Base-by-base conservation (phyloP, 2,797 vertebrate genomes). In the Tokudaia tokunoshimensis region DNA sequence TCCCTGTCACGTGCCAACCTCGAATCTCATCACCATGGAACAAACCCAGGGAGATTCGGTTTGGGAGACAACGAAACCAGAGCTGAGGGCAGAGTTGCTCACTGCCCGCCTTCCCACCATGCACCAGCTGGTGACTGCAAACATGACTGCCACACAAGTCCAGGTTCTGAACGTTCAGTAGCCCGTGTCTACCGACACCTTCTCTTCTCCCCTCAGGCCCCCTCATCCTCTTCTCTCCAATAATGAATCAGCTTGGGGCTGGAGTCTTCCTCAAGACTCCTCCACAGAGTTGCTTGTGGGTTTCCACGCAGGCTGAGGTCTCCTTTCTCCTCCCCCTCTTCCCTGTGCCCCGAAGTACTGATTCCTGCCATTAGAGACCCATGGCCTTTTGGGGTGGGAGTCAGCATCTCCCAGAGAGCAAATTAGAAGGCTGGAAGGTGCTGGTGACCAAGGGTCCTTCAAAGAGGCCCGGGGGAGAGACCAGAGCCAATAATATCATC, bases 51-150 rank as follows among this genome's bases (percentile, higher is more conserved):
- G 37, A 61, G 34, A 1, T 10, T 13, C 8, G 14, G 22, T 22
- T 14, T 34, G 29, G n/a, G 31, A 55, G 41, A 6, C 9, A 0
- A 3, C 0, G 12, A 85, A 59, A 37, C 34, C 65, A 15, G 55
- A 37, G 26, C 65, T 2, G 11, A 70, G 59, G 50, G 41, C 34
- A n/a, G 47, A 12, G 41, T 0, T 0, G 11, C 15, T 15, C 0
- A 0, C 0, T 20, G 13, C 41, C 6, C 0, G 0, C 61, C 37
- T 50, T 55, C 52, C 70, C 52, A 20, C 11, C 11, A 3, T 0
- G 20, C 11, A 24, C 61, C n/a, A 15, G 22, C 61, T 1, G 3
- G 13, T 1, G 6, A 55, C 83, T 13, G 0, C 29, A 34, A 34
- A 22, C 1, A 0, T 10, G 59, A 72, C 80, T 29, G 57, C 75